phyloP scores from a whole-genome alignment of 2,888 invertebrate species.

The Polylopha cassiicola region DNA sequence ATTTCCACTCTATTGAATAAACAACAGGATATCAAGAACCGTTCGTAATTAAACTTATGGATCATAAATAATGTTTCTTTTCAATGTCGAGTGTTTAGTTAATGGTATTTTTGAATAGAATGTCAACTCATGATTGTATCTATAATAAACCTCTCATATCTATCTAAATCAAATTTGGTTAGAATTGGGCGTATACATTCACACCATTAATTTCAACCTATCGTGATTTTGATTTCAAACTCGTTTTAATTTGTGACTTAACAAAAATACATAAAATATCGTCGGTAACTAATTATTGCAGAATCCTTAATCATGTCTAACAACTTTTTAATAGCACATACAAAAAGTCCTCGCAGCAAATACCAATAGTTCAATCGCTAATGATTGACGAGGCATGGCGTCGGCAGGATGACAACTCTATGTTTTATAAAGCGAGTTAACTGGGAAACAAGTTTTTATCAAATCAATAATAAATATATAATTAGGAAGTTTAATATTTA shows the following conservation, averaged over 20 bases:
- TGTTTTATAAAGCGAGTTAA: not conserved
- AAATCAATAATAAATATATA: not conserved
- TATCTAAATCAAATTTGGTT: constrained; percentile 13
- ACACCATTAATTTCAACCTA: constrained; percentile 4
- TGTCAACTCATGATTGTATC: constrained; percentile 10
- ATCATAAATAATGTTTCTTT: constrained; percentile 1
- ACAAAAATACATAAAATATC: too few species aligned
- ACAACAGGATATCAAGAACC: constrained; percentile 5
- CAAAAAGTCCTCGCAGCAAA: not conserved
- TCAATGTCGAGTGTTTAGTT: constrained; percentile 1
- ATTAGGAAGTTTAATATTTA: not conserved
- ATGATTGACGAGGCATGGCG: too few species aligned
- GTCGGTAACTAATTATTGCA: too few species aligned
- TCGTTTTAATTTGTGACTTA: too few species aligned
- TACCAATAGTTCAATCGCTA: too few species aligned
- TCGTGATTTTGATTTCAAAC: constrained; percentile 1
- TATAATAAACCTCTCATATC: constrained; percentile 20
- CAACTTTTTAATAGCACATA: not conserved
- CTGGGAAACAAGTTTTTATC: not conserved
- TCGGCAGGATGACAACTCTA: too few species aligned
- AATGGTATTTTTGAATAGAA: constrained; percentile 9
- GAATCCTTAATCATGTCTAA: too few species aligned
- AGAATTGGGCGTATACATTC: constrained; percentile 7
- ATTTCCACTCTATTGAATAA: constrained; percentile 7
- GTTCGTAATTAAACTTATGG: not conserved